A percentile compares a stretch with the other conserved stretches of the same genome.
Evolutionary conservation across 2,888 invertebrate genomes (phyloP).

Genomic region (Hecatera dysodea): DNA sequence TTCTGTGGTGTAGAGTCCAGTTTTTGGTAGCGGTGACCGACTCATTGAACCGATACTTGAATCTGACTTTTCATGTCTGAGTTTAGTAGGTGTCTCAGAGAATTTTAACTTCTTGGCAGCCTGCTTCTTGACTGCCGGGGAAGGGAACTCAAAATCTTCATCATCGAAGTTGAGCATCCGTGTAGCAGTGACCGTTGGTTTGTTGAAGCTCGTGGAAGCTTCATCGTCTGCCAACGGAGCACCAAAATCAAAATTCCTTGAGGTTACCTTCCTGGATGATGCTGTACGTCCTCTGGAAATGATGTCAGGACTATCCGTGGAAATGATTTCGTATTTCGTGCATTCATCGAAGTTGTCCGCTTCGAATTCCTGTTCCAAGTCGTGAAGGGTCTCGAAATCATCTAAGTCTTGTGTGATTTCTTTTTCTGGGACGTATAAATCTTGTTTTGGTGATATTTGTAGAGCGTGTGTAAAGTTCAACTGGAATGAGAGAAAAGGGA

Average conservation of each 20-base stretch:
- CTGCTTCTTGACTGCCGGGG: slow-evolving; percentile 78
- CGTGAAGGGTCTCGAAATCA: slow-evolving; percentile 84
- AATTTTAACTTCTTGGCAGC: slow-evolving; percentile 87
- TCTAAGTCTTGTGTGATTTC: slow-evolving; percentile 72
- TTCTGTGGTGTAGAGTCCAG: slow-evolving; percentile 79
- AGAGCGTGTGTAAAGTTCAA: slow-evolving; percentile 82
- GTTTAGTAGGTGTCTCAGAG: slow-evolving; percentile 79
- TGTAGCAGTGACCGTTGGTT: slow-evolving; percentile 75
- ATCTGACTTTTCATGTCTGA: slow-evolving; percentile 80
- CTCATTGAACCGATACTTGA: slow-evolving; percentile 83
- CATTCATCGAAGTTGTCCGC: slow-evolving; percentile 84
- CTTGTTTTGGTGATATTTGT: slow-evolving; percentile 72
- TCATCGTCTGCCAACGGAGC: slow-evolving; percentile 85
- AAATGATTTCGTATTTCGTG: slow-evolving; percentile 88
- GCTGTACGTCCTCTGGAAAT: slow-evolving; percentile 82
- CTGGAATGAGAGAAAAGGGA: slow-evolving; percentile 70
- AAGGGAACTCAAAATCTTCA: slow-evolving; percentile 84
- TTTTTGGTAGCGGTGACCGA: slow-evolving; percentile 71
- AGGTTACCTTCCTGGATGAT: slow-evolving; percentile 77
- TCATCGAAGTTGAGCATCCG: slow-evolving; percentile 86
- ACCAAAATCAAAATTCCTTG: slow-evolving; percentile 85
- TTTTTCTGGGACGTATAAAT: slow-evolving; percentile 76
- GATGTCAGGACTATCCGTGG: slow-evolving; percentile 87
- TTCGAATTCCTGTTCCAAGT: slow-evolving; percentile 87
- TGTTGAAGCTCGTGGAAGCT: slow-evolving; percentile 85